Evolutionary conservation across 2,797 vertebrate genomes (phyloP), one percentile per base, ranked within the genome.

Genomic region (Spondyliosoma cantharus): DNA sequence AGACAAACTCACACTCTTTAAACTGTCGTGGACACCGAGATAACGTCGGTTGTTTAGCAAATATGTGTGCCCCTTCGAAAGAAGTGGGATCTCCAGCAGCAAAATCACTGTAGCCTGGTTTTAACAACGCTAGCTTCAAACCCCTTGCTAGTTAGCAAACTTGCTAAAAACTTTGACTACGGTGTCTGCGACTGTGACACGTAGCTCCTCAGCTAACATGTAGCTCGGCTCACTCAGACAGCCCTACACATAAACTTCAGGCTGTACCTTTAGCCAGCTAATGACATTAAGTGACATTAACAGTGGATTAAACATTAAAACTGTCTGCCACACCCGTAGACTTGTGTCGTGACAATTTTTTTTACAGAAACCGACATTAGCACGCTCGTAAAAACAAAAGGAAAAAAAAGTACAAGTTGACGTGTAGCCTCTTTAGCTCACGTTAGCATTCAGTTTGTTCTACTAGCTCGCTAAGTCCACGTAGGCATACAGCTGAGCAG

Each of bases 401-500:
- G n/a, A n/a, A n/a, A 77, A 37, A 37, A 86, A 91, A 87, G 76
- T 87, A 77, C 45, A 71, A 87, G 70, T 85, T 74, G 65, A 79
- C 71, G 13, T 59, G 76, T 60, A 89, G 87, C 81, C 57, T 9
- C 32, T 4, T 43, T 37, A 62, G 88, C 89, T 91, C 91, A 48
- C 0, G 84, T 66, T 92, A 93, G 92, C 92, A 71, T 75, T 20
- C 89, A 82, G 80, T 84, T 69, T 67, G 85, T 73, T 82, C 74
- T 56, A 53, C 45, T 87, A 88, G 91, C 90, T 76, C 80, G 92
- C 91, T 87, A 95, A 95, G 95, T 96, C 95, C 95, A 96, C 95
- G 95, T 96, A 96, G 93, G 95, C 95, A 96, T 84, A 91, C 92
- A 93, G 91, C 94, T 91, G 92, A 94, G 88, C 89, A 81, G 84